Evolutionary conservation across 2,113 vertebrate species (phyloP).

Genomic region (Prolemur simus): DNA sequence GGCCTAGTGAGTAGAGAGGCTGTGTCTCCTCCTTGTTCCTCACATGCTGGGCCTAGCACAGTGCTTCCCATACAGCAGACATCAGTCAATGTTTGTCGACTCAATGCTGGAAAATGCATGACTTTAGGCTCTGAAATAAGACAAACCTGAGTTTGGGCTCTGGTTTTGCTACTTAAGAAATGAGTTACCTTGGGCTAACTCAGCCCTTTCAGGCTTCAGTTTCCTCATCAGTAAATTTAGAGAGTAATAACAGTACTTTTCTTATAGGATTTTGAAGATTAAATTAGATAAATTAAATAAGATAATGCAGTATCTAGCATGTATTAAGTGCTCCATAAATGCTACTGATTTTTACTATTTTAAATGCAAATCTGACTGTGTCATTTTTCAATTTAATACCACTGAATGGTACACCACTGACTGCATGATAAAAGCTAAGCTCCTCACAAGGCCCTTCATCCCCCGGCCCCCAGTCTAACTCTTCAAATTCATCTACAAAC

Average conservation of each 20-base stretch:
- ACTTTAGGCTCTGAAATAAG: not conserved
- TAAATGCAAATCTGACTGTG: not conserved
- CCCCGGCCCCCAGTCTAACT: not conserved
- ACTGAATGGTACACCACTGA: not conserved
- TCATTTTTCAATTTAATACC: not conserved
- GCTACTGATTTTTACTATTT: not conserved
- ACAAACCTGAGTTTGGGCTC: not conserved
- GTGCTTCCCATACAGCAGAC: not conserved
- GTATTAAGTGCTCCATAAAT: not conserved
- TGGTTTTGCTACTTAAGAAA: constrained; percentile 25
- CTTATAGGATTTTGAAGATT: not conserved
- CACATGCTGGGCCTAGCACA: not conserved
- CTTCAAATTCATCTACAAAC: not conserved
- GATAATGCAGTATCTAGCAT: not conserved
- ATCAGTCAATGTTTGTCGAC: not conserved
- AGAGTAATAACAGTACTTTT: not conserved
- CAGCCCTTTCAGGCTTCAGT: not conserved
- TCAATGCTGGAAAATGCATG: not conserved
- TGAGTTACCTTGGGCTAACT: not conserved
- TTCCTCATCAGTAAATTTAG: not conserved
- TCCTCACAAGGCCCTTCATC: not conserved
- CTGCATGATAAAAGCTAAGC: not conserved
- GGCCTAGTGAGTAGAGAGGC: not conserved
- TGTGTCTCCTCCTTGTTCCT: not conserved
- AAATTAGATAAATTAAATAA: constrained; percentile 5